Evolutionary conservation across 2,888 invertebrate genomes (phyloP), one percentile per base, ranked within the genome.

Genomic region (Brachylomia viminalis): DNA sequence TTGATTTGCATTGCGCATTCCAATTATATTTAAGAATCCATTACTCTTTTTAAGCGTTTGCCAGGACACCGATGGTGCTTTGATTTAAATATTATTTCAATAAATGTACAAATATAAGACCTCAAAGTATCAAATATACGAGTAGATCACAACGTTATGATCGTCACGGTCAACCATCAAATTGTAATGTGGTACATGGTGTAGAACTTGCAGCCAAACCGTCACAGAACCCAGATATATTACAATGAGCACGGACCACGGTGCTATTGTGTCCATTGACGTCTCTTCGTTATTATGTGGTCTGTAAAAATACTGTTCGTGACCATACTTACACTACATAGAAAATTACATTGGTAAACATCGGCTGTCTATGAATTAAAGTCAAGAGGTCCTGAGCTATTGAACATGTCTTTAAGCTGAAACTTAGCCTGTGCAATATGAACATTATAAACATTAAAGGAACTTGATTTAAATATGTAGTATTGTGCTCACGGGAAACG

Each of bases 301-400:
- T 38, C 45, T 67, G 42, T 45, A 79, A 84, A 52, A 68, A 52
- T 30, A 54, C 7, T 30, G 15, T 54, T 68, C 64, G 82, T 81
- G 85, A 81, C 54, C 49, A 65, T 23, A 65, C 64, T 47, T 52
- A 42, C 33, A 62, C 23, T 47, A 49, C 30, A 27, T 42, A 38
- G 20, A 17, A 52, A 65, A 45, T 38, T 7, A 47, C 23, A 6
- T 23, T 23, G 27, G 38, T 17, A 49, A 47, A 8, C 20, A 72
- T 47, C 4, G 8, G 59, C 17, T 45, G 8, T 27, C 58, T 27
- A 47, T 23, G 6, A 27, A 52, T 73, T 27, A 49, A 11, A 52
- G 23, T 42, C 2, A 52, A 23, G 13, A 45, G 58, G 7, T 42
- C 30, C 17, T n/a, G 38, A 75, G 27, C 58, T 27, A 27, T 33